Evolutionary conservation across 2,888 invertebrate species (phyloP).

Genomic region (Campoplex capitator): DNA sequence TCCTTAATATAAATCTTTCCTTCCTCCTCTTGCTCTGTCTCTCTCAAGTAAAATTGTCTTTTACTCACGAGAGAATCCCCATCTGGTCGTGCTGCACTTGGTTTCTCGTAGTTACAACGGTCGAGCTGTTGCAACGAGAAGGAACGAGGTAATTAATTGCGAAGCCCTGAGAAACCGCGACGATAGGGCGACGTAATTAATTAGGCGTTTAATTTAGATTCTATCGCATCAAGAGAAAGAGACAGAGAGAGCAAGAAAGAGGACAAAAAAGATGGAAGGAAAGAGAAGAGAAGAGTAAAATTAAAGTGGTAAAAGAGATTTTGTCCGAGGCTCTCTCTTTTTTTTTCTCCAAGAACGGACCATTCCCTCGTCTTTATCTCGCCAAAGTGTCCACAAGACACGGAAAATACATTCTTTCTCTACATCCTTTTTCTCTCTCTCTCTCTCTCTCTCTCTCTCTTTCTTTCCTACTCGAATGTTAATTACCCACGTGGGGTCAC

Average conservation of each 20-base stretch:
- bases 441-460: not conserved
- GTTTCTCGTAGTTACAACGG: conserved; percentile 38
- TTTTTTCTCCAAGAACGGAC: conserved; percentile 20
- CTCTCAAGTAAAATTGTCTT: conserved; percentile 9
- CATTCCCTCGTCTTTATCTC: conserved; percentile 59
- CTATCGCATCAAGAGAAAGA: conserved; percentile 70
- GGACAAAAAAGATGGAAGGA: conserved; percentile 15
- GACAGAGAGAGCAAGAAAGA: conserved; percentile 23
- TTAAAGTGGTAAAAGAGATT: conserved; percentile 28
- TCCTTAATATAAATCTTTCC: conserved; percentile 26
- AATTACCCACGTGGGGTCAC: conserved; percentile 68
- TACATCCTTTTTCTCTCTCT: conserved; percentile 47
- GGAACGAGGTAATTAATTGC: conserved; percentile 68
- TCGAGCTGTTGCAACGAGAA: conserved; percentile 53
- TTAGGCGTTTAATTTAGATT: conserved; percentile 81
- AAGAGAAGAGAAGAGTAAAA: conserved; percentile 30
- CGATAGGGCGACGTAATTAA: conserved; percentile 76
- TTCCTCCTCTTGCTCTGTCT: conserved; percentile 8
- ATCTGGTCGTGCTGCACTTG: conserved; percentile 57
- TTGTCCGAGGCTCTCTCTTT: conserved; percentile 25
- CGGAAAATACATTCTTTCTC: conserved; percentile 53
- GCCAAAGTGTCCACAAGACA: conserved; percentile 53
- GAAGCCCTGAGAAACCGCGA: conserved; percentile 68
- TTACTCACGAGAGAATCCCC: conserved; percentile 27
- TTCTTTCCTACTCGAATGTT: conserved; percentile 66